Evolutionary conservation across 2,113 vertebrate species (phyloP).

Genomic region (Artemisiospiza belli): DNA sequence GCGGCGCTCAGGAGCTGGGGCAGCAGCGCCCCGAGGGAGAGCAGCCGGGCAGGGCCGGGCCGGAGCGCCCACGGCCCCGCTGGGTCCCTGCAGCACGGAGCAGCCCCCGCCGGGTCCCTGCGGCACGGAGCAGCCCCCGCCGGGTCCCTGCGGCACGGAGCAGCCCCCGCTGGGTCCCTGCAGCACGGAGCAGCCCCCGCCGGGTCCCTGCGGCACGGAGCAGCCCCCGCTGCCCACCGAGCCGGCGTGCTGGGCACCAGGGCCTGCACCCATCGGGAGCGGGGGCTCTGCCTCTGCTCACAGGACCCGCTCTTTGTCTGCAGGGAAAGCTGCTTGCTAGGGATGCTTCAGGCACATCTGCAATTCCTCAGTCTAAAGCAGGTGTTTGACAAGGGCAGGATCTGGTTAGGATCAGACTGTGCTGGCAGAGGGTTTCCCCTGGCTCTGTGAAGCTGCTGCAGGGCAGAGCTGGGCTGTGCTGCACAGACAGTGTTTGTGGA

Average conservation of each 20-base stretch:
- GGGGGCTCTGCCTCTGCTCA: fast-evolving
- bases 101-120: fast-evolving
- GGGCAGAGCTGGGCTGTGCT: background rate
- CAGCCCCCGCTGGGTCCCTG: background rate
- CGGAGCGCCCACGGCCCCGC: fast-evolving
- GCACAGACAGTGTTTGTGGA: background rate
- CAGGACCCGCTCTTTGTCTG: background rate
- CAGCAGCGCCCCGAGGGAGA: fast-evolving
- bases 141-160: fast-evolving
- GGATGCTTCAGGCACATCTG: background rate
- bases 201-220: fast-evolving
- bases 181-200: too few species aligned
- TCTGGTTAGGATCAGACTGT: background rate
- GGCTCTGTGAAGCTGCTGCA: background rate
- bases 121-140: fast-evolving
- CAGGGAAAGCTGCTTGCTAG: background rate
- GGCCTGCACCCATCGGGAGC: background rate
- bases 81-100: too few species aligned
- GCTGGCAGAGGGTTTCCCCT: fast-evolving
- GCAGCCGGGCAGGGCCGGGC: background rate
- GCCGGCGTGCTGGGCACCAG: fast-evolving
- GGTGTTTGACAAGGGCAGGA: background rate
- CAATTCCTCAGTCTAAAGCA: background rate
- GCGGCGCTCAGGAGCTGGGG: fast-evolving
- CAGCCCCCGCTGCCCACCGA: fast-evolving